A percentile compares a stretch with the other conserved stretches of the same genome.
Conservation (phyloP, 2,797 vertebrate species). For the Valencia hispanica region DNA sequence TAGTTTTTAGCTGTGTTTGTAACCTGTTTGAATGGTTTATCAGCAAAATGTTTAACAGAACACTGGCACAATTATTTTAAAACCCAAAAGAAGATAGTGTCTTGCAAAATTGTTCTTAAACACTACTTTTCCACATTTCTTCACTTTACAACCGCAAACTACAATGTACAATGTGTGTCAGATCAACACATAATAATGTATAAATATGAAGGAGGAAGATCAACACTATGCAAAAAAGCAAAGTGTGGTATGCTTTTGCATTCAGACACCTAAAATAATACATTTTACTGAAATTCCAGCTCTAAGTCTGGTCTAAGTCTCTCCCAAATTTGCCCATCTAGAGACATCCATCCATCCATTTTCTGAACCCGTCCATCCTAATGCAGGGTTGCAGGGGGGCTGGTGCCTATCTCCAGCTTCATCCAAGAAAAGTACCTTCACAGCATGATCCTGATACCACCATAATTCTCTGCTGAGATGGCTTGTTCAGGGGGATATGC, state of each 20-base stretch:
- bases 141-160: background rate
- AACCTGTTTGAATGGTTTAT: conserved; percentile 30
- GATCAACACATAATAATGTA: background rate
- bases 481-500: background rate
- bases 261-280: background rate
- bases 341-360: too few species aligned
- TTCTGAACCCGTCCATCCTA: too few species aligned
- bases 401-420: too few species aligned
- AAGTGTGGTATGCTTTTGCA: background rate
- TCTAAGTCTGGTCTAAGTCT: background rate
- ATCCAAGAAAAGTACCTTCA: too few species aligned
- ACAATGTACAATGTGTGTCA: background rate
- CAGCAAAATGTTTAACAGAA: conserved; percentile 36
- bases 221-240: background rate
- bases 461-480: background rate
- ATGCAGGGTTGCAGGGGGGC: too few species aligned
- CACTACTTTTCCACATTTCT: background rate
- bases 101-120: background rate
- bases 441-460: too few species aligned
- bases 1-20: conserved; percentile 22
- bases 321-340: background rate
- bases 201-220: background rate
- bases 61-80: conserved; percentile 35
- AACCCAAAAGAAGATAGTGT: conserved; percentile 37
- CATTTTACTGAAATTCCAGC: background rate